phyloP scores from a whole-genome alignment of 1,140 invertebrate genomes.

The Drosophila miranda region DNA sequence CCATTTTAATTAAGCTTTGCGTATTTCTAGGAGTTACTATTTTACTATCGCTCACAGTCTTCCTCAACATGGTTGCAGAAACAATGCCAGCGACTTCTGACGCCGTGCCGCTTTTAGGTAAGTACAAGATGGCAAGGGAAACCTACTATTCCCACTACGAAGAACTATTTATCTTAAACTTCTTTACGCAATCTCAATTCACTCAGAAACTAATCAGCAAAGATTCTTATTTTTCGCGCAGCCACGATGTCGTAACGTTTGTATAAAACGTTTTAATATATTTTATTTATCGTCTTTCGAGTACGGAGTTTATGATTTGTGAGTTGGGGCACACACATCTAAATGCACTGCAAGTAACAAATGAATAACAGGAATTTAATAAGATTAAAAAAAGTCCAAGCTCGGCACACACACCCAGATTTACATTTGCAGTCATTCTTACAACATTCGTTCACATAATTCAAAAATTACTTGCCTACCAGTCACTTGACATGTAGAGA shows the following conservation, averaged over 20 bases:
- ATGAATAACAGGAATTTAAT: conserved; percentile 1
- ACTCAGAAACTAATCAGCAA: conserved; percentile 41
- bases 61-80: conserved; percentile 96
- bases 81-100: conserved; percentile 93
- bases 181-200: conserved; percentile 54
- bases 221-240: conserved; percentile 54
- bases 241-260: conserved; percentile 26
- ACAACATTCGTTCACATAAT: too few relatives aligned
- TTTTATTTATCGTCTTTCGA: conserved; percentile 7
- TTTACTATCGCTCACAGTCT: conserved; percentile 99
- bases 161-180: conserved; percentile 23
- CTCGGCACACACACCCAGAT: background rate
- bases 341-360: background rate
- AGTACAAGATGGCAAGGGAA: conserved; percentile 46
- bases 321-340: conserved; percentile 23
- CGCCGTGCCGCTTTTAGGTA: conserved; percentile 86
- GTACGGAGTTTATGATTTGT: conserved; percentile 6
- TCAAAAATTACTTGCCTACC: too few relatives aligned
- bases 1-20: conserved; percentile 31
- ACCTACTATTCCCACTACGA: background rate
- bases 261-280: conserved; percentile 2
- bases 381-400: background rate
- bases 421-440: too few relatives aligned
- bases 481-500: too few relatives aligned
- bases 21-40: conserved; percentile 95